Conservation (phyloP, 1,140 invertebrate genomes). For the Brachionus asplanchnoidis region DNA sequence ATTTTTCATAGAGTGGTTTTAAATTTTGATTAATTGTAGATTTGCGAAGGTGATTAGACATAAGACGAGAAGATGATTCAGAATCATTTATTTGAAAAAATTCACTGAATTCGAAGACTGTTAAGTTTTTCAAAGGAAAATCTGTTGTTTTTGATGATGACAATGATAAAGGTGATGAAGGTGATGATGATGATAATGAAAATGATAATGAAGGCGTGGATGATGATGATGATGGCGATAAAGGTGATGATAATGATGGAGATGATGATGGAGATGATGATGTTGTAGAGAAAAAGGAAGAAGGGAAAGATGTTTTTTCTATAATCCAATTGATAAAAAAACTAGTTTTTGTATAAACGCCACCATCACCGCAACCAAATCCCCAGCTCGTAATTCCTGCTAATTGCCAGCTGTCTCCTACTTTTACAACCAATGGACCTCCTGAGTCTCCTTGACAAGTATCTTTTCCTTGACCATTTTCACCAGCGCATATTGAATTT, state of each 20-base stretch:
- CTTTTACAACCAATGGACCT: slow-evolving; percentile 30
- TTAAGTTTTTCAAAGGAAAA: neutral
- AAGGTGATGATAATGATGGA: neutral
- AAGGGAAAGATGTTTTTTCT: neutral
- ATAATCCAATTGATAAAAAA: neutral
- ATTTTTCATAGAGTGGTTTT: neutral
- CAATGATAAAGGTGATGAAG: no score
- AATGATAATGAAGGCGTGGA: neutral
- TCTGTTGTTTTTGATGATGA: neutral
- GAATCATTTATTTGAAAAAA: neutral
- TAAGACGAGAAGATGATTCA: neutral
- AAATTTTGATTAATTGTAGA: neutral
- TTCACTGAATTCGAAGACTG: neutral
- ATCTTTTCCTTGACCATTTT: neutral
- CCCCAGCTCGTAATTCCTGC: slow-evolving; percentile 40
- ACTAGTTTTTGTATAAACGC: slow-evolving; percentile 37
- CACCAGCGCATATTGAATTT: slow-evolving; percentile 17
- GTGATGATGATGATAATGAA: neutral
- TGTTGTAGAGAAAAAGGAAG: neutral
- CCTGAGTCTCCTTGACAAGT: slow-evolving; percentile 40
- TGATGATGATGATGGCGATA: neutral
- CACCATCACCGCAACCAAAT: slow-evolving; percentile 39
- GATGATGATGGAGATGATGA: neutral
- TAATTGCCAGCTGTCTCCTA: neutral
- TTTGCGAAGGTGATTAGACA: neutral